Conservation (phyloP, 2,113 vertebrate species). For the Lota lota region DNA sequence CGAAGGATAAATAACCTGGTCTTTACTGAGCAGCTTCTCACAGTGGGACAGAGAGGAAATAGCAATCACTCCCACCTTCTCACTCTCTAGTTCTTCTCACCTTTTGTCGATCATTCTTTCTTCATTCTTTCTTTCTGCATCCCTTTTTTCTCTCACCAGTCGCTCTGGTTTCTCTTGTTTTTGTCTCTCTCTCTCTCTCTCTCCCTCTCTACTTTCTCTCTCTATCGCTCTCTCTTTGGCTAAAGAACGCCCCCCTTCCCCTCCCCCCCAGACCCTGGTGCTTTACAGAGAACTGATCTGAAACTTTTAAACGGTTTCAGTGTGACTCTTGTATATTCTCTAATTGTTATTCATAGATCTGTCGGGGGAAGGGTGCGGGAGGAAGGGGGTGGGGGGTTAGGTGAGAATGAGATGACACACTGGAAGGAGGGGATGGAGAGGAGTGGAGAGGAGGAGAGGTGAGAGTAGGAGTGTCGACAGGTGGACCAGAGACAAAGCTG, state of each 20-base stretch:
- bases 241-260: conserved; percentile 6
- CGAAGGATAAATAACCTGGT: conserved; percentile 57
- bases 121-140: not conserved
- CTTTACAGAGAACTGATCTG: conserved; percentile 65
- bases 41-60: conserved; percentile 34
- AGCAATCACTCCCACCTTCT: conserved; percentile 21
- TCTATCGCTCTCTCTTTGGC: conserved; percentile 21
- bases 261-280: conserved; percentile 37
- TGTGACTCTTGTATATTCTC: conserved; percentile 62
- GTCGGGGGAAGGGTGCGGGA: conserved; percentile 48
- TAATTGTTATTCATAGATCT: conserved; percentile 74
- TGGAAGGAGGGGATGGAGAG: conserved; percentile 20
- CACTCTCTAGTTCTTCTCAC: not conserved
- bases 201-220: too few relatives aligned
- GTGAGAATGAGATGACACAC: conserved; percentile 10
- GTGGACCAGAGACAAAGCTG: conserved; percentile 3
- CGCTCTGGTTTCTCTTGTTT: too few relatives aligned
- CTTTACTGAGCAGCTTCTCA: conserved; percentile 37
- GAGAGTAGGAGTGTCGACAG: conserved; percentile 1
- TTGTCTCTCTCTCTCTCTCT: conserved; percentile 25
- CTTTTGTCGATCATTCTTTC: not conserved
- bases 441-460: not conserved
- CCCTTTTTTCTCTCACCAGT: not conserved
- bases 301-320: conserved; percentile 69
- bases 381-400: conserved; percentile 14